Conservation (phyloP, 2,888 invertebrate genomes). For the Danaus chrysippus region DNA sequence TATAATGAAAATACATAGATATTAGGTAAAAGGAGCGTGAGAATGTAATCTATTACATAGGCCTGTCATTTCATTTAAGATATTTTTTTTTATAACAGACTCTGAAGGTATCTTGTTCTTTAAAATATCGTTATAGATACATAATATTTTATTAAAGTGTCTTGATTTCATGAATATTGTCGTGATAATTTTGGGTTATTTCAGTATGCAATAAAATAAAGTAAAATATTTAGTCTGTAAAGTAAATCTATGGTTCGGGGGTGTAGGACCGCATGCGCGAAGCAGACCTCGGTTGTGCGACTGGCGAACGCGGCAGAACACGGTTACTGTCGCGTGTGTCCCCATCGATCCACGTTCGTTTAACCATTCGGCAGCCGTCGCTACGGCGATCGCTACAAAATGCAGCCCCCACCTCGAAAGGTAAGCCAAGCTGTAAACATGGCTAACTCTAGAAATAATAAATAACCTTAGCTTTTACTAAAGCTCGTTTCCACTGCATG, state of each 20-base stretch:
- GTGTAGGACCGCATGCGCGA: constrained; percentile 36
- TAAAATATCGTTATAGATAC: too few relatives aligned
- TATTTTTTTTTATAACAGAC: too few relatives aligned
- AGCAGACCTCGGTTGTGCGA: constrained; percentile 40
- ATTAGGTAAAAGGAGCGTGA: too few relatives aligned
- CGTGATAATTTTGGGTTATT: background rate
- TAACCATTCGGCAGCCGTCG: constrained; percentile 36
- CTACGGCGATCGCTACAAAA: constrained; percentile 60
- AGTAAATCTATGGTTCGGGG: constrained; percentile 28
- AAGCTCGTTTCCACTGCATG: background rate
- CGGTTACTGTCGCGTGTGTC: constrained; percentile 49
- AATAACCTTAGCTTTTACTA: background rate
- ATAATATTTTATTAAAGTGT: too few relatives aligned
- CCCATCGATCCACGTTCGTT: constrained; percentile 46
- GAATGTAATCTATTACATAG: too few relatives aligned
- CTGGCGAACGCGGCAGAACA: constrained; percentile 46
- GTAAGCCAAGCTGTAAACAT: constrained; percentile 69
- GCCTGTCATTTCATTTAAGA: too few relatives aligned
- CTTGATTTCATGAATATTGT: too few relatives aligned
- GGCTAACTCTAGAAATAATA: background rate
- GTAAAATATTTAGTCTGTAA: constrained; percentile 31
- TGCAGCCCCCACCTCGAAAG: constrained; percentile 94
- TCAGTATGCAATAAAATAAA: background rate
- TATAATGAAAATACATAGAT: too few relatives aligned
- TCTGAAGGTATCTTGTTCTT: too few relatives aligned